These are phyloP conservation scores for Troilus luridus DNA, from an alignment of 2,888 invertebrate species.

Conservation along the genomic window DNA sequence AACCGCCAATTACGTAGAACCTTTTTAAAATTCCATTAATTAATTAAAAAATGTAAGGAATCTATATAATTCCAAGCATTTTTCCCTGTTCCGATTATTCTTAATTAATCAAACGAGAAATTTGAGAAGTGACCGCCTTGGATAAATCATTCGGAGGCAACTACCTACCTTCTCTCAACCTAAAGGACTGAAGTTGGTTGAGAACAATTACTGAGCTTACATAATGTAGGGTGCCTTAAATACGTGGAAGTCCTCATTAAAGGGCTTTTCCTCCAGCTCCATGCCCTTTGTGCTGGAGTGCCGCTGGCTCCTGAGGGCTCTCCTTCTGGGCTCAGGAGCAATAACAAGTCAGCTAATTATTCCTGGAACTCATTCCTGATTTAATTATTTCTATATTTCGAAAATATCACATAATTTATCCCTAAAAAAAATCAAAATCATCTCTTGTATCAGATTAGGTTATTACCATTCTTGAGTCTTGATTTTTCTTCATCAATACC, in stretches of 20 bases:
- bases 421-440: no score
- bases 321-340: not conserved
- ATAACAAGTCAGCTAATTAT: not conserved
- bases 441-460: no score
- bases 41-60: no score
- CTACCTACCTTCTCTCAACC: not conserved
- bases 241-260: conserved; percentile 22
- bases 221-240: conserved; percentile 9
- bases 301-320: not conserved
- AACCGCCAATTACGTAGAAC: no score
- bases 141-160: not conserved
- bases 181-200: not conserved
- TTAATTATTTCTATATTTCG: no score
- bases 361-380: not conserved
- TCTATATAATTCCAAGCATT: not conserved
- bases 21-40: no score
- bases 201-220: not conserved
- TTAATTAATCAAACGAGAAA: not conserved
- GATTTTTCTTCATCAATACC: no score
- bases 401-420: no score
- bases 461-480: no score
- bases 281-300: not conserved
- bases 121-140: not conserved
- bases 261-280: not conserved
- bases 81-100: not conserved